A percentile compares a stretch with the other conserved stretches of the same genome.
phyloP scores from a whole-genome alignment of 2,113 vertebrate species.

The Stegastes partitus region DNA sequence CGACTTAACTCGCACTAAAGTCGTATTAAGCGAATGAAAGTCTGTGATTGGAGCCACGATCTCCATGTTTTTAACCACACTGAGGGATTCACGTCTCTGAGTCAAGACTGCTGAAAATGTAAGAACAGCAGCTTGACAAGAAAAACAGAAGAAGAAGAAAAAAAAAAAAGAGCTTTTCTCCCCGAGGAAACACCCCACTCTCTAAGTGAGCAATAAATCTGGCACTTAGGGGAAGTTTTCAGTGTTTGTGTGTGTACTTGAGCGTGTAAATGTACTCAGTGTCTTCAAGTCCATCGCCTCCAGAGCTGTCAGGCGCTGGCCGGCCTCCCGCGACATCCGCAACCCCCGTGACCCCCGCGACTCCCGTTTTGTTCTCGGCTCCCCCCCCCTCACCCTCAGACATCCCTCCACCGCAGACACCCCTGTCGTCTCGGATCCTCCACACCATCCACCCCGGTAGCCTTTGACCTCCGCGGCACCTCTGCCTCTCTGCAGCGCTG shows the following conservation, averaged over 20 bases:
- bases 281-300: slow-evolving; percentile 57
- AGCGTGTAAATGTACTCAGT: slow-evolving; percentile 64
- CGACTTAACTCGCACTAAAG: background rate
- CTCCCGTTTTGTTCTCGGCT: slow-evolving; percentile 77
- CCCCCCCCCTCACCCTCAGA: slow-evolving; percentile 63
- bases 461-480: slow-evolving; percentile 80
- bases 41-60: background rate
- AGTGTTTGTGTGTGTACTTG: slow-evolving; percentile 40
- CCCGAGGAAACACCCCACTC: slow-evolving; percentile 57
- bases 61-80: slow-evolving; percentile 1
- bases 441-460: slow-evolving; percentile 51
- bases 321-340: slow-evolving; percentile 67
- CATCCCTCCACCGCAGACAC: slow-evolving; percentile 12
- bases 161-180: slow-evolving; percentile 31
- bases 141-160: background rate
- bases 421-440: slow-evolving; percentile 52
- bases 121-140: slow-evolving; percentile 26
- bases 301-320: slow-evolving; percentile 64
- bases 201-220: slow-evolving; percentile 77
- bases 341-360: slow-evolving; percentile 75
- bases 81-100: slow-evolving; percentile 15
- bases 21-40: slow-evolving; percentile 1
- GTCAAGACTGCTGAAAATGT: slow-evolving; percentile 13
- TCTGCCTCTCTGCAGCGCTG: slow-evolving; percentile 68
- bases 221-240: slow-evolving; percentile 51